Evolutionary conservation across 2,888 invertebrate genomes (phyloP), one percentile per base, ranked within the genome.

Genomic region (Eurois occulta): DNA sequence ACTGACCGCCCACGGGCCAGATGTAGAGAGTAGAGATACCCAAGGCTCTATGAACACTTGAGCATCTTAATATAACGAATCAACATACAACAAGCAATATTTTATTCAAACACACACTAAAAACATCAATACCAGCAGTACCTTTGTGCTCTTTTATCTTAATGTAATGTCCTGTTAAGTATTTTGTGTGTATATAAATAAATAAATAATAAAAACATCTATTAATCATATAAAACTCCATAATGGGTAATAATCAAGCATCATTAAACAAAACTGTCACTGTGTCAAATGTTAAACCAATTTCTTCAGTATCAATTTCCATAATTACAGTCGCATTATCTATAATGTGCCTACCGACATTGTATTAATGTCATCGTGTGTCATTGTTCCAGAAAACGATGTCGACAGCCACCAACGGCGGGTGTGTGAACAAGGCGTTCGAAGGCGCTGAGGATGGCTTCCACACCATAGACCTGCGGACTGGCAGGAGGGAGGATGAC

Each of bases 381-480:
- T 78, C 70, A 67, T 87, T 82, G 83, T 66, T 88, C 86, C 83
- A 84, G 80, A 76, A 62, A 75, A 89, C 81, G 75, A 92, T 92
- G 92, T 72, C 92, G 72, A 81, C 90, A 35, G 90, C 90, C 71
- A 88, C 78, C 35, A 65, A 77, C 8, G 91, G 92, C 28, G 96
- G 96, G 32, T 94, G 94, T 83, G 94, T 95, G 75, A 96, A 96
- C 92, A 95, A 94, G 80, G 96, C 93, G 70, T 96, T 95, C 88
- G 96, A 96, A 58, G 92, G 92, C 1, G 90, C 90, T 28, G 96
- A 96, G 78, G 96, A 96, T 81, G 96, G 96, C 60, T 96, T 96
- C 91, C 96, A 96, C 24, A 96, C 96, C 84, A 96, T 96, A 78
- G 96, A 96, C 91, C 91, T 96, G 75, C 90, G 96, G 64, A 90